Percentiles rank a stretch among this genome's conserved stretches.
Conservation (phyloP, 2,888 invertebrate species). For the Dromius quadrimaculatus region DNA sequence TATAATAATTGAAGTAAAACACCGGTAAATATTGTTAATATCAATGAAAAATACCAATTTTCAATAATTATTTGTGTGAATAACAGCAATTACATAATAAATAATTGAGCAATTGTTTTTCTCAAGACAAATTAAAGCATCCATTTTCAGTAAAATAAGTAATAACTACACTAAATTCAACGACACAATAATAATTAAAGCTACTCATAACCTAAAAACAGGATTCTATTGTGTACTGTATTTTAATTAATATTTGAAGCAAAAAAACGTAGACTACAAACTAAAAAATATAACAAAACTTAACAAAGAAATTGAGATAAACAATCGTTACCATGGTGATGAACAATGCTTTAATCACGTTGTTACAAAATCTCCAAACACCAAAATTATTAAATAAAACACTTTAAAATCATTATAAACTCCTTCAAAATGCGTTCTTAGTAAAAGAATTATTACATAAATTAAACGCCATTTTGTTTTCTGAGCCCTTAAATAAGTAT, state of each 20-base stretch:
- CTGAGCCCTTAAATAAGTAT: constrained; percentile 65
- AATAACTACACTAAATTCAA: too few relatives aligned
- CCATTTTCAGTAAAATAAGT: too few relatives aligned
- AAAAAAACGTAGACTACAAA: not conserved
- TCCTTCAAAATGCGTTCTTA: not conserved
- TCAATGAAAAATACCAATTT: too few relatives aligned
- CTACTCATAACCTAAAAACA: not conserved
- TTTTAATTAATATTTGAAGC: not conserved
- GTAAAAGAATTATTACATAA: constrained; percentile 57
- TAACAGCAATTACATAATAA: too few relatives aligned
- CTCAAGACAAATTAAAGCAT: too few relatives aligned
- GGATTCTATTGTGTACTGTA: not conserved
- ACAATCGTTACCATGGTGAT: constrained; percentile 33
- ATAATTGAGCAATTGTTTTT: too few relatives aligned
- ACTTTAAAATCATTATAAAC: constrained; percentile 5
- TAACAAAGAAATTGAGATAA: not conserved
- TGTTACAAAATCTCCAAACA: not conserved
- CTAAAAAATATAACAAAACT: not conserved
- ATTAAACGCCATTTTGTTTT: constrained; percentile 66
- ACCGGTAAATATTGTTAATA: too few relatives aligned
- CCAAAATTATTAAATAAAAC: too few relatives aligned
- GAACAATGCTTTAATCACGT: constrained; percentile 9
- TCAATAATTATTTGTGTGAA: too few relatives aligned
- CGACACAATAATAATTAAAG: too few relatives aligned
- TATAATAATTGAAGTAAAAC: too few relatives aligned